Conservation (phyloP, 2,888 invertebrate genomes). For the Trileptium ribeirensis region DNA sequence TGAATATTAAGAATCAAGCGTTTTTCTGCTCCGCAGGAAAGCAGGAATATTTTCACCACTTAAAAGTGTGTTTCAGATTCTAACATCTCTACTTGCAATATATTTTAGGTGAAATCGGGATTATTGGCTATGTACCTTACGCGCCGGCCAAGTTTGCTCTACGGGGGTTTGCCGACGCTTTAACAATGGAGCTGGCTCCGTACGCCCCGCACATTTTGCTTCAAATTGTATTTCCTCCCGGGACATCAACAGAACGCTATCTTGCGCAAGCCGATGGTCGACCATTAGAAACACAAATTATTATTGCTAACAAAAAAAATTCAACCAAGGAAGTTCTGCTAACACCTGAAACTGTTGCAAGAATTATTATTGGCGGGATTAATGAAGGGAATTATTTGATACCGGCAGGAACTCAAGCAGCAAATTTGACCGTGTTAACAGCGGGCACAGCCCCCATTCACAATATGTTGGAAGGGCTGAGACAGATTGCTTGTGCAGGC, state of each 20-base stretch:
- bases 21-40: too few species aligned
- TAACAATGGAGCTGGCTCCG: not conserved
- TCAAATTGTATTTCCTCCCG: not conserved
- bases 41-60: too few species aligned
- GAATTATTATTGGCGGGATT: not conserved
- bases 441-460: not conserved
- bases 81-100: too few species aligned
- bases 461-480: not conserved
- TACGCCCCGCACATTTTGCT: not conserved
- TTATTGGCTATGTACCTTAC: not conserved
- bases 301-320: not conserved
- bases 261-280: not conserved
- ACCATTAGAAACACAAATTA: not conserved
- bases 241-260: not conserved
- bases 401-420: not conserved
- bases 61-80: too few species aligned
- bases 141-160: not conserved
- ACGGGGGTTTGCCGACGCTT: not conserved
- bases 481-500: not conserved
- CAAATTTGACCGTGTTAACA: not conserved
- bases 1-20: too few species aligned
- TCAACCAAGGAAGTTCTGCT: not conserved
- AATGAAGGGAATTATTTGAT: not conserved
- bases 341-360: not conserved
- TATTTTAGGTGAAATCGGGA: not conserved